Percentiles rank a stretch among this genome's conserved stretches.
These are phyloP conservation scores for Alligator sinensis DNA, from an alignment of 2,113 vertebrate genomes.

Conservation along the genomic window DNA sequence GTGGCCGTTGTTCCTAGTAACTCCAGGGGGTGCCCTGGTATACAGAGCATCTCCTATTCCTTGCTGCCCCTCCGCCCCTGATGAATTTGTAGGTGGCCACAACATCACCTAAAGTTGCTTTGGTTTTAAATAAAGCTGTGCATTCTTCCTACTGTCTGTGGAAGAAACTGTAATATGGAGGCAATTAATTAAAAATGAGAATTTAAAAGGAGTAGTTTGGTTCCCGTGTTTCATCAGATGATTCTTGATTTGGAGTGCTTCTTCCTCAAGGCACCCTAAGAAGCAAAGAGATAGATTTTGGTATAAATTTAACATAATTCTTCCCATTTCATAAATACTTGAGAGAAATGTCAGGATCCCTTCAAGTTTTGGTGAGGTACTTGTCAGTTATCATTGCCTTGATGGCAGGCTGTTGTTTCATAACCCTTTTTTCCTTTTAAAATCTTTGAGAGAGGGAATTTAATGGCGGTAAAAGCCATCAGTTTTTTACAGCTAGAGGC, in stretches of 20 bases:
- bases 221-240: not conserved
- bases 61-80: no score
- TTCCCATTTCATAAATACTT: not conserved
- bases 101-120: not conserved
- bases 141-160: not conserved
- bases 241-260: not conserved
- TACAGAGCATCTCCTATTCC: no score
- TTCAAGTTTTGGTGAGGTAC: slow-evolving; percentile 10
- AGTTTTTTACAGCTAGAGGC: not conserved
- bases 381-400: slow-evolving; percentile 16
- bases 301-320: not conserved
- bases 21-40: no score
- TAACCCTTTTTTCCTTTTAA: slow-evolving; percentile 30
- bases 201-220: not conserved
- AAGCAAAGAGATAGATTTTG: slow-evolving; percentile 5
- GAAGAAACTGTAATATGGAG: not conserved
- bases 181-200: not conserved
- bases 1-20: no score
- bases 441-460: slow-evolving; percentile 2
- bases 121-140: not conserved
- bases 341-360: slow-evolving; percentile 26
- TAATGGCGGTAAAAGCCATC: not conserved
- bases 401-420: slow-evolving; percentile 6
- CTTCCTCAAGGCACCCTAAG: not conserved
- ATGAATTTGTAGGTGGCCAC: no score